Evolutionary conservation across 2,888 invertebrate genomes (phyloP), one percentile per base, ranked within the genome.

Genomic region (Chironomus riparius): DNA sequence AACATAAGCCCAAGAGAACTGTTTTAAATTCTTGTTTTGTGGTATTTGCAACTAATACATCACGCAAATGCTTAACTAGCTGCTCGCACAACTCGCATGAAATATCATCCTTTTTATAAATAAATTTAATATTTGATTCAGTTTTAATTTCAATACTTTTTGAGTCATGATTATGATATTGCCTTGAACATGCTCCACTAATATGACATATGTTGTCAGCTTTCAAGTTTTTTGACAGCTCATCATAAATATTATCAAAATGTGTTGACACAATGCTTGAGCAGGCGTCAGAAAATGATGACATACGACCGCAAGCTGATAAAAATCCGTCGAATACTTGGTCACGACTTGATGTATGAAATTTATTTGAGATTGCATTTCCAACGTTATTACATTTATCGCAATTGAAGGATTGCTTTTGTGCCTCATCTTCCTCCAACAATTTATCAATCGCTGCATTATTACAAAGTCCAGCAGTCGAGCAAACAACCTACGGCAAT

Each of bases 61-160:
- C 92, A 77, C 90, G 89, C 78, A 95, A 85, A 83, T 95, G 94
- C 22, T 85, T 85, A 0, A 95, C 91, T 71, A 96, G 84, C 82
- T 94, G 92, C 80, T 93, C 90, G 83, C 95, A 96, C 76, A 96
- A 87, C 80, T 94, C 92, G 82, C 96, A 95, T 0, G 94, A 90
- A 73, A 93, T 86, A 80, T 91, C 89, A 79, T 89, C 88, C 79
- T 81, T 83, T n/a, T 88, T 81, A 65, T 85, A 84, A 15, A 87
- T 85, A 80, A 86, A 84, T 75, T 88, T 90, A 78, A 87, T 86
- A 77, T 87, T 87, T 3, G 86, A 88, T 77, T 87, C 80, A 2
- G 87, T 86, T 5, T 86, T 86, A 18, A 88, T 85, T 79, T 88
- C 87, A 69, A 88, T 86, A 1, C 88, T 87, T 4, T 10, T 21